Evolutionary conservation across 2,888 invertebrate genomes (phyloP).

Genomic region (Pteria penguin): DNA sequence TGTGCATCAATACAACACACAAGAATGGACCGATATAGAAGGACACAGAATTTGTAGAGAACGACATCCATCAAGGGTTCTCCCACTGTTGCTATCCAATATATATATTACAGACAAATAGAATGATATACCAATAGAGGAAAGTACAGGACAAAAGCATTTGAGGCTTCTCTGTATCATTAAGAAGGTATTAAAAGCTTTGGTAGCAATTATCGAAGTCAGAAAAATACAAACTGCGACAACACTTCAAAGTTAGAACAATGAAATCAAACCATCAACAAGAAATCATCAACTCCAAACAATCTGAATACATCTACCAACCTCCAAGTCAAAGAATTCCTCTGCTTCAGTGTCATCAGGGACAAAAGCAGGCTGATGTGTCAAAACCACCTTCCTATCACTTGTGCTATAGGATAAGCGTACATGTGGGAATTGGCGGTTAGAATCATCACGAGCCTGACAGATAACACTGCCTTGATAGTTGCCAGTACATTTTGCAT

Average conservation of each 20-base stretch:
- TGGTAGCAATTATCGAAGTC: not conserved
- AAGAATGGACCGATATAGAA: no score
- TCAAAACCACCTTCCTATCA: constrained; percentile 59
- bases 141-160: no score
- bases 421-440: constrained; percentile 65
- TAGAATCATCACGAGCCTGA: constrained; percentile 57
- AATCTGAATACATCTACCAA: constrained; percentile 42
- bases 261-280: constrained; percentile 8
- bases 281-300: constrained; percentile 11
- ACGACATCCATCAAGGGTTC: no score
- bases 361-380: constrained; percentile 55
- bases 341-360: constrained; percentile 59
- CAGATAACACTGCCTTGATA: constrained; percentile 50
- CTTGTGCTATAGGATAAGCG: constrained; percentile 63
- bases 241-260: constrained; percentile 17
- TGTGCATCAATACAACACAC: no score
- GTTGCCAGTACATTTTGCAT: constrained; percentile 29
- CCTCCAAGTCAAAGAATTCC: constrained; percentile 61
- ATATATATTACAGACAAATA: no score
- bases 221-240: not conserved
- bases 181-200: no score
- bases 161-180: no score
- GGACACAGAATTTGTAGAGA: no score
- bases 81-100: no score
- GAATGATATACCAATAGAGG: no score